These are phyloP conservation scores for Prosopocoilus inquinatus DNA, from an alignment of 2,888 invertebrate genomes.

Conservation along the genomic window DNA sequence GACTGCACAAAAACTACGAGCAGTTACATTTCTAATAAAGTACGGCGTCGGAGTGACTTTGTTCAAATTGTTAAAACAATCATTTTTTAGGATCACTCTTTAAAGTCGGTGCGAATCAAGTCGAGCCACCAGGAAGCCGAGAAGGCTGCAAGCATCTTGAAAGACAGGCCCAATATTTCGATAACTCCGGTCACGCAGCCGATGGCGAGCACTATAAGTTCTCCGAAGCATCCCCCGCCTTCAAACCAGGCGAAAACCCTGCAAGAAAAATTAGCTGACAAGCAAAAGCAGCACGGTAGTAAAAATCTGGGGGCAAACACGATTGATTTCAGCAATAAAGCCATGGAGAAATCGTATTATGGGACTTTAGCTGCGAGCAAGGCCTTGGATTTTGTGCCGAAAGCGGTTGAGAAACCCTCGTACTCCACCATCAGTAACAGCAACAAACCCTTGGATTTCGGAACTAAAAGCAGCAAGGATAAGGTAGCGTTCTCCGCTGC, in stretches of 20 bases:
- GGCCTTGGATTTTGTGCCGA: conserved; percentile 11
- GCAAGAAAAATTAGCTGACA: conserved; percentile 67
- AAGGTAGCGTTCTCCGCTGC: neutral
- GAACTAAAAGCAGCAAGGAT: conserved; percentile 1
- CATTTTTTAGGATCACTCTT: conserved; percentile 6
- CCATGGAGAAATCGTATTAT: too few relatives aligned
- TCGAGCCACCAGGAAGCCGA: conserved; percentile 12
- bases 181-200: conserved; percentile 46
- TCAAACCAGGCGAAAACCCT: conserved; percentile 57
- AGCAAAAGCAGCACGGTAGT: conserved; percentile 54
- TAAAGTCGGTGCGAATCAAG: conserved; percentile 2
- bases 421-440: conserved; percentile 5
- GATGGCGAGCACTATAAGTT: conserved; percentile 10
- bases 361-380: neutral
- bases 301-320: conserved; percentile 12
- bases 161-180: conserved; percentile 54
- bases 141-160: conserved; percentile 32
- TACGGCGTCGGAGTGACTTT: neutral
- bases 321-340: neutral
- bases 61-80: neutral
- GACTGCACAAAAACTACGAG: conserved; percentile 22
- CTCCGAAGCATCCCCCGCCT: conserved; percentile 25
- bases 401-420: conserved; percentile 9
- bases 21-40: conserved; percentile 15
- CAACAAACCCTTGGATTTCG: neutral